phyloP scores from a whole-genome alignment of 1,140 invertebrate genomes.

The Lepidostoma basale region DNA sequence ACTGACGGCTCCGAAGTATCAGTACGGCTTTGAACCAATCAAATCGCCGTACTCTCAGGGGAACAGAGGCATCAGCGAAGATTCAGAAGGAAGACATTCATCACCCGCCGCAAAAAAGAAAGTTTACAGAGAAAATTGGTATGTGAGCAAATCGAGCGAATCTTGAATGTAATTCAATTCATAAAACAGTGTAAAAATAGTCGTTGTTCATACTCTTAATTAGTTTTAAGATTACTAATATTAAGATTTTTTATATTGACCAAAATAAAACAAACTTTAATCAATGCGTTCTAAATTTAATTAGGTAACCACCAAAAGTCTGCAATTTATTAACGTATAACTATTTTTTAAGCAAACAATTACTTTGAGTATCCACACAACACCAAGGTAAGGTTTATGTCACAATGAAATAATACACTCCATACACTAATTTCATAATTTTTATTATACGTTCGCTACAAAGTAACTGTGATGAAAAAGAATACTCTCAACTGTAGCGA shows the following conservation, averaged over 20 bases:
- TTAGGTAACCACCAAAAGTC: too few species aligned
- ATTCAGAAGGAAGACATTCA: slow-evolving; percentile 53
- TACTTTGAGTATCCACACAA: too few species aligned
- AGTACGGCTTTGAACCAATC: slow-evolving; percentile 58
- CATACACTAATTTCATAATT: too few species aligned
- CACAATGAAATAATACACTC: too few species aligned
- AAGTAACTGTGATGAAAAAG: too few species aligned
- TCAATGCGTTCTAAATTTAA: too few species aligned
- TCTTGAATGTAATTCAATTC: background rate
- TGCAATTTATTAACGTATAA: too few species aligned
- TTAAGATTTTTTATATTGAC: background rate
- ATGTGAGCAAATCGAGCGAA: slow-evolving; percentile 52
- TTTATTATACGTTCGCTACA: too few species aligned
- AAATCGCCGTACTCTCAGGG: slow-evolving; percentile 46
- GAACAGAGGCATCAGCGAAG: slow-evolving; percentile 50
- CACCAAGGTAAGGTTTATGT: too few species aligned
- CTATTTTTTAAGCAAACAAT: too few species aligned
- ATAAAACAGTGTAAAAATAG: slow-evolving; percentile 7
- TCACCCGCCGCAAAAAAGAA: slow-evolving; percentile 54
- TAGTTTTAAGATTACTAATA: background rate
- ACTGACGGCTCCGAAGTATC: slow-evolving; percentile 57
- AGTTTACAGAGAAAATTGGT: slow-evolving; percentile 57
- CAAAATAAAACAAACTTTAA: too few species aligned
- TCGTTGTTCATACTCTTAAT: slow-evolving; percentile 3
- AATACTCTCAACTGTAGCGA: too few species aligned